A percentile compares a stretch with the other conserved stretches of the same genome.
Conservation (phyloP, 2,888 invertebrate species). For the Endomychus coccineus region DNA sequence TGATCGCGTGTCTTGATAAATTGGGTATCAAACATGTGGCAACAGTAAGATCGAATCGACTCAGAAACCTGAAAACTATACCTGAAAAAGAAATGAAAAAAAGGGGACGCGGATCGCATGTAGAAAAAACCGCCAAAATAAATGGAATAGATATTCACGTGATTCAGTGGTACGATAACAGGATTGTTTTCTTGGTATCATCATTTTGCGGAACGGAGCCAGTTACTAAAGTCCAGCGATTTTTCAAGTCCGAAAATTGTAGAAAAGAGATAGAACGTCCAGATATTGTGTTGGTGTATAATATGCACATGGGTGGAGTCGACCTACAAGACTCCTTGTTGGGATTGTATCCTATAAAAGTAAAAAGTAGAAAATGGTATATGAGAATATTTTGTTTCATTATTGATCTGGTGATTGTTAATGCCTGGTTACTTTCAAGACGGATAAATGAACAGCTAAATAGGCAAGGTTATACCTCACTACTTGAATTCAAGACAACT, state of each 20-base stretch:
- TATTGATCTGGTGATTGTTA: slow-evolving; percentile 13
- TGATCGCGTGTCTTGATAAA: slow-evolving; percentile 20
- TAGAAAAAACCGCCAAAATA: slow-evolving; percentile 10
- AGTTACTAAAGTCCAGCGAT: slow-evolving; percentile 11
- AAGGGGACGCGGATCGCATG: slow-evolving; percentile 5
- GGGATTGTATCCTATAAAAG: slow-evolving; percentile 13
- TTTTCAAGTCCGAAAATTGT: slow-evolving; percentile 12
- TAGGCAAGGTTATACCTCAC: neutral
- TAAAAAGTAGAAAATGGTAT: slow-evolving; percentile 15
- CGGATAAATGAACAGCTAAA: neutral
- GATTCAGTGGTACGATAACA: slow-evolving; percentile 36
- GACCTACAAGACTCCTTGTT: slow-evolving; percentile 12
- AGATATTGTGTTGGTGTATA: slow-evolving; percentile 15
- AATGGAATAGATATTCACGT: slow-evolving; percentile 15
- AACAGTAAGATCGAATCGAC: slow-evolving; percentile 17
- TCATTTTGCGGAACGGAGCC: slow-evolving; percentile 22
- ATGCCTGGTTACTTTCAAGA: slow-evolving; percentile 10
- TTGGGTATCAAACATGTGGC: slow-evolving; percentile 23
- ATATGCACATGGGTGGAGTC: slow-evolving; percentile 22
- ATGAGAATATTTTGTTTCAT: slow-evolving; percentile 15
- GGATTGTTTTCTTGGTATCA: slow-evolving; percentile 33
- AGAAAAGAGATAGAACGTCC: slow-evolving; percentile 14
- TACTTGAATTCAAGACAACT: slow-evolving; percentile 4
- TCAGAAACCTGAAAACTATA: neutral
- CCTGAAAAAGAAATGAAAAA: neutral